These are phyloP conservation scores for Volucella inanis DNA, from an alignment of 2,888 invertebrate genomes.

Conservation along the genomic window DNA sequence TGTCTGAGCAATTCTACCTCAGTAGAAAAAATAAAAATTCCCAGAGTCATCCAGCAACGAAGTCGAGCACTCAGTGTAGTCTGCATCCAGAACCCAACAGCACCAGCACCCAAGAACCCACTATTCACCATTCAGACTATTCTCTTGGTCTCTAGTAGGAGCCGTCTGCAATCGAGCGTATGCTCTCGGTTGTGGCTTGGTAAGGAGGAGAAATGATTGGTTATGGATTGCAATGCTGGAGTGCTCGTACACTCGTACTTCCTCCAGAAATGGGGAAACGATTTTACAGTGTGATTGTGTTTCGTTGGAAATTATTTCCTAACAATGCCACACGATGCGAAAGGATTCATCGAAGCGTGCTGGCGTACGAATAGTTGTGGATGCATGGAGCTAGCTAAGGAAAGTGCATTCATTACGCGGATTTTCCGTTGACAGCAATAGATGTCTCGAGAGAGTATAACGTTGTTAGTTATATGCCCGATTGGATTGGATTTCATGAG, in stretches of 20 bases:
- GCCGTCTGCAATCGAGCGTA: conserved; percentile 36
- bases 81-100: too few species aligned
- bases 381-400: conserved; percentile 6
- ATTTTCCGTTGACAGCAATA: conserved; percentile 27
- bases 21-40: not conserved
- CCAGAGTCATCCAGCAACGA: too few species aligned
- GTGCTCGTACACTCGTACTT: not conserved
- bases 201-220: conserved; percentile 38
- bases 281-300: conserved; percentile 42
- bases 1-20: conserved; percentile 2
- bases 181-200: conserved; percentile 38
- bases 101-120: too few species aligned
- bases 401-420: conserved; percentile 27
- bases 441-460: conserved; percentile 26
- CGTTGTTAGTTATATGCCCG: conserved; percentile 35
- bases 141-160: conserved; percentile 14
- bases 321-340: conserved; percentile 54
- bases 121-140: not conserved
- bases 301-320: conserved; percentile 53
- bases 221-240: conserved; percentile 57
- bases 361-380: not conserved
- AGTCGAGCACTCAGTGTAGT: too few species aligned
- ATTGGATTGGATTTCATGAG: conserved; percentile 24
- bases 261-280: conserved; percentile 10
- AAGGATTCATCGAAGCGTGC: conserved; percentile 40